Evolutionary conservation across 2,888 invertebrate species (phyloP).

Genomic region (Parascotia fuliginaria): DNA sequence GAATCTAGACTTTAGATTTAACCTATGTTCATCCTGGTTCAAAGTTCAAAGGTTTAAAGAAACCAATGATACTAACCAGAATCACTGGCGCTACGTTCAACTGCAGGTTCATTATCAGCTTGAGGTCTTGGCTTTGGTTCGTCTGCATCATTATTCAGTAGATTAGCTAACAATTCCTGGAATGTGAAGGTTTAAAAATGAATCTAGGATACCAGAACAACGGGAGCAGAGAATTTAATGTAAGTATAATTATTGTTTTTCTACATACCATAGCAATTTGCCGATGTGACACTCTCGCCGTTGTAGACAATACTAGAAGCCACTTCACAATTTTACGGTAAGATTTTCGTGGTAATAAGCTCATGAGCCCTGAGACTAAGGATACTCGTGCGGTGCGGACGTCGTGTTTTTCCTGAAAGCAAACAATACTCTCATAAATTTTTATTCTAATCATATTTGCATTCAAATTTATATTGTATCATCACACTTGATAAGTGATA

Average conservation of each 20-base stretch:
- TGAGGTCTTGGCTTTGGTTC: slow-evolving; percentile 24
- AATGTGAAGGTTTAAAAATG: no score
- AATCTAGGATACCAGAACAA: no score
- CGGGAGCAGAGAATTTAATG: no score
- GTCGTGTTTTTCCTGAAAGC: slow-evolving; percentile 79
- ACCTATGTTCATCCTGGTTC: no score
- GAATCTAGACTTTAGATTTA: no score
- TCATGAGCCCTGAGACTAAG: slow-evolving; percentile 74
- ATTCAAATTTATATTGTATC: no score
- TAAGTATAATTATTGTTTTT: no score
- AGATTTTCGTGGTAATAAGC: slow-evolving; percentile 63
- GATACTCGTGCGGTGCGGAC: slow-evolving; percentile 67
- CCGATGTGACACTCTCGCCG: slow-evolving; percentile 66
- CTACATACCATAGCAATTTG: slow-evolving; percentile 72
- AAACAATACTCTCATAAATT: no score
- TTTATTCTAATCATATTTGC: no score
- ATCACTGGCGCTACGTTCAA: background rate
- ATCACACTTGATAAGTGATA: no score
- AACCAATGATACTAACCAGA: slow-evolving; percentile 4
- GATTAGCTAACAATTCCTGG: slow-evolving; percentile 51
- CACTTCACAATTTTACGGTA: slow-evolving; percentile 67
- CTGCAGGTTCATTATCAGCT: background rate
- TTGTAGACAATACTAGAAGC: slow-evolving; percentile 69
- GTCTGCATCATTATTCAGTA: slow-evolving; percentile 68
- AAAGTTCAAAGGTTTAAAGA: background rate